Evolutionary conservation across 2,888 invertebrate species (phyloP), one percentile per base, ranked within the genome.

Genomic region (Villa cingulata): DNA sequence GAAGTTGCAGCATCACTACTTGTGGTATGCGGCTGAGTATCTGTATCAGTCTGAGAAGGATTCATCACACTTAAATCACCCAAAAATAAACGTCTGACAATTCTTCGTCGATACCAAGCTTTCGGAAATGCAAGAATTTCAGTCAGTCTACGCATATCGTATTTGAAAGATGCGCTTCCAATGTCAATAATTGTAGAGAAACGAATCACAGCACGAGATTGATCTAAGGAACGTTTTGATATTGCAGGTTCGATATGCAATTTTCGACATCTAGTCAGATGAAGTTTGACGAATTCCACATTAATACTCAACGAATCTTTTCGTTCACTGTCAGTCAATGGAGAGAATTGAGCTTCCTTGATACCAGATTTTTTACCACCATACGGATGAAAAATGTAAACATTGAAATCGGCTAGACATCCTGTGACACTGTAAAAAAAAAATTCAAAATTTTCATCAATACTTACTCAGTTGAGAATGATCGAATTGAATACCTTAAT

Each of bases 361-460:
- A 71, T 62, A 59, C 83, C 82, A 44, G 85, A 77, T 68, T 90
- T 90, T 68, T 91, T 91, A 6, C 80, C 80, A 9, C 95, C 95
- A 64, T 96, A 98, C 0, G 97, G 97, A 72, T 97, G 97, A 72
- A 96, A 98, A 61, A 98, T 91, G 70, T 92, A 95, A 4, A 98
- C 86, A 2, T 92, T 94, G 72, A 98, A 98, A 70, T 96, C 95
- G 0, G 94, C 90, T 51, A 98, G 75, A 60, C 92, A 94, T 1
- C 94, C 95, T 0, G 96, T 97, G 7, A 98, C 89, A 66, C 95
- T 91, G 2, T 91, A 73, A 27, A 19, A 16, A 41, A 17, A 32
- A 18, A 38, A 6, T 38, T 18, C 6, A 38, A 7, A 14, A 18
- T 18, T 5, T 18, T 2, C 9, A 15, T 18, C 6, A 18, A 7